Evolutionary conservation across 2,797 vertebrate species (phyloP), one percentile per base, ranked within the genome.

Genomic region (Muscicapa striata): DNA sequence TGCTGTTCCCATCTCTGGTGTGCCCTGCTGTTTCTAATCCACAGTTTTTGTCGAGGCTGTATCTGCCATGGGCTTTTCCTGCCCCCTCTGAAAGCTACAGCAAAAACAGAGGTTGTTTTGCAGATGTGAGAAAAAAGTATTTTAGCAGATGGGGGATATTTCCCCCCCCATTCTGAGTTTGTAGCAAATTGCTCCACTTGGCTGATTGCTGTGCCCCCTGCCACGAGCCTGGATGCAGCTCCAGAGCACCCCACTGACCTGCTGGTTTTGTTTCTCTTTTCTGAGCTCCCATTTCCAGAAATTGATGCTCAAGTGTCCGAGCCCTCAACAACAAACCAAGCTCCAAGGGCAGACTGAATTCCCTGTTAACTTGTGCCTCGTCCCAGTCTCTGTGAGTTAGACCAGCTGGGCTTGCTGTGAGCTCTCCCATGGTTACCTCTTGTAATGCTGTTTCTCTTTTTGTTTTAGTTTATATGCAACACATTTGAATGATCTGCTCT

Each of bases 161-260:
- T 49, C 4, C 12, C 11, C 16, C 8, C 8, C 13, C 4, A 20
- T 34, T 23, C 73, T 3, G 72, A 77, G 62, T 90, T 61, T 64
- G 49, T 51, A 90, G 77, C 66, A 89, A 94, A 94, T 87, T 85
- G 75, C 79, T 91, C 26, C 54, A 13, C 67, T 94, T 83, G 90
- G 89, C 94, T 89, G 88, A 68, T 86, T 34, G 74, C 75, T 94
- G 74, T 68, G 81, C 89, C 84, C 75, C 93, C 95, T 76, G 73
- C 95, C 73, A 69, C 36, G 87, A 64, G 66, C 20, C 87, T 94
- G 92, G 95, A 93, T 78, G 75, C 75, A 76, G 69, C 78, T 80
- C 57, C 57, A 81, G 76, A 85, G 82, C 77, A 61, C 93, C 94
- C 94, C 63, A 66, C 90, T 64, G 88, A 63, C 55, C 54, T 52